A percentile compares a stretch with the other conserved stretches of the same genome.
Evolutionary conservation across 2,113 vertebrate species (phyloP).

Genomic region (Herpailurus yagouaroundi): DNA sequence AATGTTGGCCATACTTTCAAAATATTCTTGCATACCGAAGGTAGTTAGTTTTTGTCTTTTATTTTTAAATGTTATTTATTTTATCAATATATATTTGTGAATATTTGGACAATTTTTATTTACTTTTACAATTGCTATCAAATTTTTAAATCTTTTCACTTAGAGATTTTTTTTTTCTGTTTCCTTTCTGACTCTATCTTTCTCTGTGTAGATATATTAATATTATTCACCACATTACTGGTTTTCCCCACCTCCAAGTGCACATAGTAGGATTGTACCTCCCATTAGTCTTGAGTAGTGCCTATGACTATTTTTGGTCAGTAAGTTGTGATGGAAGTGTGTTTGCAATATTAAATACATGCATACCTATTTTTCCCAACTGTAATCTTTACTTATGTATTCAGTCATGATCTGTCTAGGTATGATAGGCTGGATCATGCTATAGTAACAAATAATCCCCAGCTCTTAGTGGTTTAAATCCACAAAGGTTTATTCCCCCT

Average conservation of each 20-base stretch:
- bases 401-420: not conserved
- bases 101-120: not conserved
- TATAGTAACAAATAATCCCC: not conserved
- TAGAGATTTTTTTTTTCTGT: not conserved
- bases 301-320: not conserved
- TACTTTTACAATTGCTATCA: not conserved
- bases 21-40: not conserved
- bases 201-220: not conserved
- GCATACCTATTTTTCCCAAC: not conserved
- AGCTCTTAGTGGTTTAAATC: not conserved
- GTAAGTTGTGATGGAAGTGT: not conserved
- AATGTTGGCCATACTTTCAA: not conserved
- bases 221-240: not conserved
- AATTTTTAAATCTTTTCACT: not conserved
- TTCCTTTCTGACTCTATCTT: not conserved
- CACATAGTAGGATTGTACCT: not conserved
- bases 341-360: not conserved
- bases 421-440: not conserved
- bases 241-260: not conserved
- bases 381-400: not conserved
- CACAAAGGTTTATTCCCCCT: not conserved
- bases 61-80: not conserved
- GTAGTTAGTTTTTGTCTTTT: not conserved
- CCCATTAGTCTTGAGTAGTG: not conserved
- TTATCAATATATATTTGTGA: not conserved